Percentiles rank a stretch among this genome's conserved stretches.
These are phyloP conservation scores for Salminus brasiliensis DNA, from an alignment of 2,113 vertebrate genomes.

Conservation along the genomic window DNA sequence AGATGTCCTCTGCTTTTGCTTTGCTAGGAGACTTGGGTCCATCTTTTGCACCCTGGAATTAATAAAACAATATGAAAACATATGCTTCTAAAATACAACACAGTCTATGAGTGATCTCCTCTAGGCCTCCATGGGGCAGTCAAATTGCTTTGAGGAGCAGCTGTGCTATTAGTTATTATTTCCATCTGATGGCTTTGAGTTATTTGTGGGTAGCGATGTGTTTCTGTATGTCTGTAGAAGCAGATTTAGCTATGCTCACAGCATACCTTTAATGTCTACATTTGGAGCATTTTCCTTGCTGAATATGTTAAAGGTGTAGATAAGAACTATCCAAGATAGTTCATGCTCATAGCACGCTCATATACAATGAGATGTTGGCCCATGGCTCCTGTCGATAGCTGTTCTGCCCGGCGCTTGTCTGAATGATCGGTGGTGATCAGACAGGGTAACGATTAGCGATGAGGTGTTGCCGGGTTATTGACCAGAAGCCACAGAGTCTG, in stretches of 20 bases:
- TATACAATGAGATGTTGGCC: conserved; percentile 18
- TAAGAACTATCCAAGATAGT: too few relatives aligned
- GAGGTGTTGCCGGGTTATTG: conserved; percentile 46
- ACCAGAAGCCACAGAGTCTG: conserved; percentile 38
- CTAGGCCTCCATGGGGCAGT: neutral
- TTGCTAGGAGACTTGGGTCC: neutral
- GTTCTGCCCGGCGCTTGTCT: conserved; percentile 44
- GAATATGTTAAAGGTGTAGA: too few relatives aligned
- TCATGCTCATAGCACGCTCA: too few relatives aligned
- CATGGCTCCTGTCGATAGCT: conserved; percentile 43
- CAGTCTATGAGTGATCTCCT: neutral
- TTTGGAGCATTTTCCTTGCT: too few relatives aligned
- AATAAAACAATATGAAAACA: too few relatives aligned
- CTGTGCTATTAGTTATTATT: neutral
- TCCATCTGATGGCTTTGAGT: neutral
- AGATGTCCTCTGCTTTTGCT: conserved; percentile 39
- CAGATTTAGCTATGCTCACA: too few relatives aligned
- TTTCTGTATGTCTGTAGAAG: too few relatives aligned
- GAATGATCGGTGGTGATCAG: conserved; percentile 55
- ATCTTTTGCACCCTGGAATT: too few relatives aligned
- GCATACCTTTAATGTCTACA: too few relatives aligned
- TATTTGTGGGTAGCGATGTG: too few relatives aligned
- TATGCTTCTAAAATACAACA: neutral
- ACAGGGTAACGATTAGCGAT: conserved; percentile 42
- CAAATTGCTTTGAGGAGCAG: neutral